Evolutionary conservation across 2,113 vertebrate genomes (phyloP), one percentile per base, ranked within the genome.

Genomic region (Plectropomus leopardus): DNA sequence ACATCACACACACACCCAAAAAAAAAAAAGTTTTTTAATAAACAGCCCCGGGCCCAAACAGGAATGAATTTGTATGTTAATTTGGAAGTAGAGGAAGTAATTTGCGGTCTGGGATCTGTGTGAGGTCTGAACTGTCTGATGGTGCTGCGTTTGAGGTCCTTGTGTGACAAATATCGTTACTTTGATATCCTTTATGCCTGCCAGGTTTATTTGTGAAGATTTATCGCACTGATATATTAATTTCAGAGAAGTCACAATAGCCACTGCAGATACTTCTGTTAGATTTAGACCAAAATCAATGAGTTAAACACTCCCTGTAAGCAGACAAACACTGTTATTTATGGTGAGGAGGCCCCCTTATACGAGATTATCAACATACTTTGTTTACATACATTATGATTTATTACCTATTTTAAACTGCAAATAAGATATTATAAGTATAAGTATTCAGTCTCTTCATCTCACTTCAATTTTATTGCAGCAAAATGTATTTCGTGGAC

Each of bases 21-120:
- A 4, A 21, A n/a, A 28, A 42, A 13, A 23, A 7, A 10, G 15
- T 7, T 1, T n/a, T 50, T 40, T 2, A 26, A 63, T 42, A 69
- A 66, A 76, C 32, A 83, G 67, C 58, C 1, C 0, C 28, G 4
- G 69, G 84, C 21, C 21, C 34, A 48, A 74, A 79, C 53, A 61
- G 19, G 23, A 26, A 47, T 2, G n/a, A 14, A 60, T 40, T 1
- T n/a, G 30, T 32, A 3, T 44, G 40, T 55, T 69, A 2, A 55
- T 69, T 26, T 53, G 19, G 7, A 4, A 66, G 24, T 6, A 19
- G 13, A 58, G 30, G n/a, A 23, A 15, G 48, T 36, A 17, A 40
- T 14, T 30, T 21, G 47, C n/a, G n/a, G 40, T 30, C n/a, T 34
- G 48, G 17, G 30, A 34, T 64, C 21, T 32, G 54, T 4, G 1